Percentiles rank a stretch among this genome's conserved stretches.
Evolutionary conservation across 2,113 vertebrate species (phyloP).

Genomic region (Notarius quadriscutis): DNA sequence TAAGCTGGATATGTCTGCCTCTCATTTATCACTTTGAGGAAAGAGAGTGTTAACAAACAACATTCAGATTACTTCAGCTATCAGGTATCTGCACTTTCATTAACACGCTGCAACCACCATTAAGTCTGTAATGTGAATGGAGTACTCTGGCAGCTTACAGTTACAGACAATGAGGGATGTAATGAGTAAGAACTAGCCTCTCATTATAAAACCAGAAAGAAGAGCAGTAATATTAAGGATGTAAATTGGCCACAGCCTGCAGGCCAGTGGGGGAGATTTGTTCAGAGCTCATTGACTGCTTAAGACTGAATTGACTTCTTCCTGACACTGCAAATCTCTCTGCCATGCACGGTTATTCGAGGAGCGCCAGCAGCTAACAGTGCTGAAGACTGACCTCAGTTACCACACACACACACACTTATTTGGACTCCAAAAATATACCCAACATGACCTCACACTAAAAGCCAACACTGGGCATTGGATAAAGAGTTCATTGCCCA

Average conservation of each 20-base stretch:
- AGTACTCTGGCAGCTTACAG: neutral
- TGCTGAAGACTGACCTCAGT: constrained; percentile 39
- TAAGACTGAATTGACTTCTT: constrained; percentile 42
- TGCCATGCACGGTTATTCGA: constrained; percentile 32
- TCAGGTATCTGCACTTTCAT: constrained; percentile 3
- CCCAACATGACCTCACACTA: constrained; percentile 24
- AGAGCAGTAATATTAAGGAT: neutral
- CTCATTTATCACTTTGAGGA: constrained; percentile 32
- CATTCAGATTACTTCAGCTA: neutral
- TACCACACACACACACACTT: constrained; percentile 24
- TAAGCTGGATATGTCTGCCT: constrained; percentile 14
- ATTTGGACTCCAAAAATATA: constrained; percentile 34
- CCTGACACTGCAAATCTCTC: constrained; percentile 48
- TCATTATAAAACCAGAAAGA: neutral
- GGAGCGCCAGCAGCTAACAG: constrained; percentile 34
- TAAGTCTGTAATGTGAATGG: constrained; percentile 1
- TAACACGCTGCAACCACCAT: constrained; percentile 8
- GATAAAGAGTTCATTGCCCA: constrained; percentile 20
- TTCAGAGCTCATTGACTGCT: constrained; percentile 27
- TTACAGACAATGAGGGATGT: constrained; percentile 14
- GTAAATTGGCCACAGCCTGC: constrained; percentile 14
- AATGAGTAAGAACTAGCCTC: constrained; percentile 2
- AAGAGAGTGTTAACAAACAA: constrained; percentile 26
- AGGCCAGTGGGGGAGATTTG: constrained; percentile 23
- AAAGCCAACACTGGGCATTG: constrained; percentile 24